A percentile compares a stretch with the other conserved stretches of the same genome.
Conservation (phyloP, 2,888 invertebrate genomes). For the Philonicus albiceps region DNA sequence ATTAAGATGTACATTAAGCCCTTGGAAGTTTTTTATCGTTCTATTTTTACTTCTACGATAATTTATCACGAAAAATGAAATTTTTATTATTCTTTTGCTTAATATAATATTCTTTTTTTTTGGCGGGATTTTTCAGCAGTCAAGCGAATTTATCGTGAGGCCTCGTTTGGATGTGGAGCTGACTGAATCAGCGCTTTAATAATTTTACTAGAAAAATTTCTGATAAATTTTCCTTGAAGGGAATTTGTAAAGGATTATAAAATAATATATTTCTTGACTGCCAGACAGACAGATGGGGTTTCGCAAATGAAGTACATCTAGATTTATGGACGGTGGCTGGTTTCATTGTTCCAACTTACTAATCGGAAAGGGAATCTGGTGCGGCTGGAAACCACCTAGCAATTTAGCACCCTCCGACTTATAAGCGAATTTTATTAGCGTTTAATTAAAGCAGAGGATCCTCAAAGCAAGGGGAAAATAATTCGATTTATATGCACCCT, state of each 20-base stretch:
- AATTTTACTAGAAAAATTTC: neutral
- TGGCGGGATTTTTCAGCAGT: neutral
- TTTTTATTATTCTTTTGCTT: neutral
- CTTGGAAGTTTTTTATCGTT: conserved; percentile 3
- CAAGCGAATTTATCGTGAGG: neutral
- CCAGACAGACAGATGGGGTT: neutral
- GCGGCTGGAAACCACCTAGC: neutral
- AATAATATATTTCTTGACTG: neutral
- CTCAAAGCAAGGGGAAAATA: neutral
- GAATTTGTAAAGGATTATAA: neutral
- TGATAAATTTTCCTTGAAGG: neutral
- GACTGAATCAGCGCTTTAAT: neutral
- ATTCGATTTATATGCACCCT: conserved; percentile 33
- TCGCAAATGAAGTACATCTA: neutral
- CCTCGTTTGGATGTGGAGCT: neutral
- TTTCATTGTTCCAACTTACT: neutral
- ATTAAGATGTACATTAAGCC: conserved; percentile 29
- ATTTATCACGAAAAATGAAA: conserved; percentile 18
- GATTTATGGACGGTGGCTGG: neutral
- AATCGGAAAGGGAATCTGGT: neutral
- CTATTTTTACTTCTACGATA: neutral
- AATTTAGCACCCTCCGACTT: neutral
- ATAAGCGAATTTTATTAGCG: neutral
- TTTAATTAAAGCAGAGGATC: neutral
- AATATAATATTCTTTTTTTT: neutral